These are phyloP conservation scores for Chionodraco myersi DNA, from an alignment of 2,113 vertebrate genomes.

Conservation along the genomic window DNA sequence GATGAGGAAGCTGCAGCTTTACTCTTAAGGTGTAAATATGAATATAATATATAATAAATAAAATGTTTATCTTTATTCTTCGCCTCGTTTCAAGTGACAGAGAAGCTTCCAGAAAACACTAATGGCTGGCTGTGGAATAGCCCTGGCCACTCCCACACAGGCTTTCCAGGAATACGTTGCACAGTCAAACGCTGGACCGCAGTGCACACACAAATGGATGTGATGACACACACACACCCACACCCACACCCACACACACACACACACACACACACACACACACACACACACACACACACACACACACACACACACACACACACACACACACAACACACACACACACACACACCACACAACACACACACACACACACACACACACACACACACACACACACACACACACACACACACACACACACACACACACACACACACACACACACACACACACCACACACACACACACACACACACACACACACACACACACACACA, in stretches of 20 bases:
- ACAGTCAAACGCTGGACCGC: slow-evolving; percentile 43
- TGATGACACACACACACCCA: background rate
- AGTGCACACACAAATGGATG: slow-evolving; percentile 32
- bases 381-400: no score
- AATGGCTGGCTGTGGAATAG: slow-evolving; percentile 35
- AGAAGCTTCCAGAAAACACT: slow-evolving; percentile 51
- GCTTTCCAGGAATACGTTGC: slow-evolving; percentile 76
- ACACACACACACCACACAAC: no score
- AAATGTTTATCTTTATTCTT: slow-evolving; percentile 12
- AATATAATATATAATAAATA: background rate
- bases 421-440: no score
- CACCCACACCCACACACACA: background rate
- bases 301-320: no score
- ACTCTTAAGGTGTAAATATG: background rate
- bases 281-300: no score
- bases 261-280: no score
- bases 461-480: no score
- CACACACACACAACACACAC: no score
- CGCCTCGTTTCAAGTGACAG: slow-evolving; percentile 15
- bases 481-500: background rate
- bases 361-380: no score
- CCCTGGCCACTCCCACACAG: slow-evolving; percentile 36
- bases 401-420: no score
- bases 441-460: no score
- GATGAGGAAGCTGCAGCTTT: background rate